phyloP scores from a whole-genome alignment of 2,797 vertebrate species.

The Gila robusta region DNA sequence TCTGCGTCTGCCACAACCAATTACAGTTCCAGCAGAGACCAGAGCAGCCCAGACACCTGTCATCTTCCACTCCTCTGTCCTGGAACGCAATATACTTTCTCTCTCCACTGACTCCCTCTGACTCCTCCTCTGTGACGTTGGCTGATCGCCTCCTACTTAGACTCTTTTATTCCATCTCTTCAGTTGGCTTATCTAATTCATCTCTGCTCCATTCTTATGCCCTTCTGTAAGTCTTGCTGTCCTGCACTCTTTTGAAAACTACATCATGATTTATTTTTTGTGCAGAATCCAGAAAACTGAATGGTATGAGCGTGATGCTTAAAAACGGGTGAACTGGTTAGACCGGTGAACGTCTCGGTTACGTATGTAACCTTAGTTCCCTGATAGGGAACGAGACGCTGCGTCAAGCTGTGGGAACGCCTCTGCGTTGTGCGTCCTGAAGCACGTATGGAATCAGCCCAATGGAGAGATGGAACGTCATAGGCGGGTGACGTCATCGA shows the following conservation, averaged over 20 bases:
- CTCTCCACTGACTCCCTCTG: conserved; percentile 33
- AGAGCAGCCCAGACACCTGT: conserved; percentile 60
- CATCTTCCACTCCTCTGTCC: conserved; percentile 51
- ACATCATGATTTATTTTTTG: conserved; percentile 58
- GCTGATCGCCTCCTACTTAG: conserved; percentile 29
- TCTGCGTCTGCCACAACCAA: conserved; percentile 64
- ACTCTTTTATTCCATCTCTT: conserved; percentile 41
- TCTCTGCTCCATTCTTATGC: conserved; percentile 21
- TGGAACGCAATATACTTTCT: conserved; percentile 48
- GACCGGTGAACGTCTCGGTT: no score
- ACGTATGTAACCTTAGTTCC: no score
- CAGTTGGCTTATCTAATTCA: conserved; percentile 60
- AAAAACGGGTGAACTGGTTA: not conserved
- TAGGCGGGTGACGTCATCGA: no score
- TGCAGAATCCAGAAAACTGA: not conserved
- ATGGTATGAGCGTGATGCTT: not conserved
- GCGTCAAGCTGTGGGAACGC: no score
- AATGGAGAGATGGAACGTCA: no score
- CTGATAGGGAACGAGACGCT: no score
- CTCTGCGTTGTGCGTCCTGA: no score
- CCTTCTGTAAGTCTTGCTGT: conserved; percentile 45
- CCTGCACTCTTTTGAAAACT: conserved; percentile 57
- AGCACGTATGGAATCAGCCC: no score
- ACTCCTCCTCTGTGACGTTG: not conserved
- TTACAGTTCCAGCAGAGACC: conserved; percentile 62